Base-by-base conservation (phyloP, 2,888 invertebrate species). In the Noctua janthe region DNA sequence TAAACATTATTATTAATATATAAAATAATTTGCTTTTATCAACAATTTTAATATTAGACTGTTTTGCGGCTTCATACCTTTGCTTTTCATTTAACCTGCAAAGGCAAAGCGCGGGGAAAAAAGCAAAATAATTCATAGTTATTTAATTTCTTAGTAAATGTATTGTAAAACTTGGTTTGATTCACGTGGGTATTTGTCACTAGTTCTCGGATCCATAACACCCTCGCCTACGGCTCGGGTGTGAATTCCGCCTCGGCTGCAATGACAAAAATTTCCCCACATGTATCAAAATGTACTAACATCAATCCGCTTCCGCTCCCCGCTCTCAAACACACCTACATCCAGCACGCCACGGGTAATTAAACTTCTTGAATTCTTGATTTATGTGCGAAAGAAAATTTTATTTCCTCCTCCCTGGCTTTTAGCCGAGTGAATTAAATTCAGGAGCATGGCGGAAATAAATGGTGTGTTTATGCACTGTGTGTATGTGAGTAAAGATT, bases 341-440 rank as follows among this genome's bases (percentile, higher is more conserved):
- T 56, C n/a, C 51, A 77, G 74, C 13, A 77, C 76, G 71, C 83
- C 75, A 85, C 82, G 87, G 89, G 88, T 87, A 90, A 90, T 90
- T 88, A 88, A 90, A 90, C 89, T 88, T 87, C 85, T 90, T 88
- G 80, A 90, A 86, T 86, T 84, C 86, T 82, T 89, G 87, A 89
- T 87, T 89, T 87, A 80, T 84, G 85, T 67, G 75, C 70, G 59
- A 88, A 89, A 89, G 88, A 87, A 88, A 91, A 90, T 89, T 87
- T 85, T 87, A 88, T 91, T 91, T 90, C 80, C 82, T 84, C 85
- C 88, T 74, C 84, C 78, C 72, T 74, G 71, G 73, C 81, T 81
- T 82, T 78, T 81, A 80, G 76, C 66, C 78, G 78, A 87, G 84
- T 88, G 88, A 91, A 89, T 90, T 87, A 84, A 89, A 89, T 89